Evolutionary conservation across 2,797 vertebrate genomes (phyloP).

Genomic region (Diceros bicornis): DNA sequence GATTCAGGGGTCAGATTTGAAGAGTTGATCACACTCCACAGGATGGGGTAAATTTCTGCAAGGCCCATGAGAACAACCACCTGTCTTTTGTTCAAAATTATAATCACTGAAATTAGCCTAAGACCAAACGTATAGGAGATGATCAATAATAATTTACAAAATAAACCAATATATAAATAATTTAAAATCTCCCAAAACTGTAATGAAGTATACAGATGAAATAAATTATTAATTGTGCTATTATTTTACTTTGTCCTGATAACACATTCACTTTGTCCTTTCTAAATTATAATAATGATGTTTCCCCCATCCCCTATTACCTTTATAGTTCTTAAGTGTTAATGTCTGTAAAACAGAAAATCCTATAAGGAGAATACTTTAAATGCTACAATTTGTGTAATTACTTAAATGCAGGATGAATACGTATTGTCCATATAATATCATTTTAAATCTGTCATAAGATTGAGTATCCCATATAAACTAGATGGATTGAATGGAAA

Average conservation of each 20-base stretch:
- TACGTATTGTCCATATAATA: not conserved
- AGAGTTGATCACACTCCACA: not conserved
- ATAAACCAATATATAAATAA: not conserved
- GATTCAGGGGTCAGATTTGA: not conserved
- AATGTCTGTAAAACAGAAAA: not conserved
- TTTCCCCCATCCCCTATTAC: not conserved
- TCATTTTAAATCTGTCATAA: conserved; percentile 30
- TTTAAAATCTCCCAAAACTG: not conserved
- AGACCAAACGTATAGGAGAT: not conserved
- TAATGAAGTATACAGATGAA: not conserved
- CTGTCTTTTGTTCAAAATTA: not conserved
- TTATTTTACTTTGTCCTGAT: not conserved
- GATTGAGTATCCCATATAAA: not conserved
- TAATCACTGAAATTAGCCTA: not conserved
- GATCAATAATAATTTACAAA: not conserved
- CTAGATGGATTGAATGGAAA: not conserved
- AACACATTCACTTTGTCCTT: not conserved
- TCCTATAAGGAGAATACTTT: not conserved
- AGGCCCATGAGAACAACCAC: not conserved
- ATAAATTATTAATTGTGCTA: not conserved
- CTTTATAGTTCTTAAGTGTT: not conserved
- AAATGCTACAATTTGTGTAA: not conserved
- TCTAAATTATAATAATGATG: conserved; percentile 8
- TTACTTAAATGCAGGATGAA: not conserved
- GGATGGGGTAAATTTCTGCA: not conserved